Conservation (phyloP, 2,113 vertebrate species). For the Spea multiplicata region DNA sequence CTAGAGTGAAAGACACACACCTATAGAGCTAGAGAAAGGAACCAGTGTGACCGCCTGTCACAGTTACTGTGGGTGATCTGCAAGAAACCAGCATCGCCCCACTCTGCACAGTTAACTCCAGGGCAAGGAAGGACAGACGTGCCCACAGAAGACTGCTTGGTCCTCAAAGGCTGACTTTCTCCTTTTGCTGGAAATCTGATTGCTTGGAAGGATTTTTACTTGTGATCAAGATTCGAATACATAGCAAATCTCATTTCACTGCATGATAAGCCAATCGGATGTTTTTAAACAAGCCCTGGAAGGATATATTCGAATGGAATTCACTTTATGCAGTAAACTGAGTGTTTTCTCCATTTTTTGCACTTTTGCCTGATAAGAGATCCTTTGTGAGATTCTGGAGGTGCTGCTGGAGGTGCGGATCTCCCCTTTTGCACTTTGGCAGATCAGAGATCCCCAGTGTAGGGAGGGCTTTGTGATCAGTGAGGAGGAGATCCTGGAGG, state of each 20-base stretch:
- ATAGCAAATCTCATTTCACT: neutral
- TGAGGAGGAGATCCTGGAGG: neutral
- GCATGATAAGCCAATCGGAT: conserved; percentile 6
- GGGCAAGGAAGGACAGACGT: neutral
- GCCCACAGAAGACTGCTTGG: neutral
- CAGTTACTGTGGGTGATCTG: neutral
- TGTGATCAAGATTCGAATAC: neutral
- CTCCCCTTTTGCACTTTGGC: no score
- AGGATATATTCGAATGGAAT: conserved; percentile 52
- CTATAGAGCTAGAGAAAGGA: conserved; percentile 11
- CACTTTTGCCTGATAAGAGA: no score
- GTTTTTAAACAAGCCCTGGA: conserved; percentile 3
- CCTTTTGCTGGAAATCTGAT: neutral
- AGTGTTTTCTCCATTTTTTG: no score
- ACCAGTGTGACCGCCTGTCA: conserved; percentile 13
- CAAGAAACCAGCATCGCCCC: neutral
- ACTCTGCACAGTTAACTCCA: neutral
- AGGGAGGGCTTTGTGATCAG: neutral
- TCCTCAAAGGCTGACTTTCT: neutral
- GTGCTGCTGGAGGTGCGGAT: no score
- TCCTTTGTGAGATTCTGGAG: no score
- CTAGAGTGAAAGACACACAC: neutral
- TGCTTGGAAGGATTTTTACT: conserved; percentile 6
- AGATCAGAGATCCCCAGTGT: neutral
- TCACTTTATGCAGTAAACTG: conserved; percentile 45